Evolutionary conservation across 2,113 vertebrate species (phyloP).

Genomic region (Dromiciops gliroides): DNA sequence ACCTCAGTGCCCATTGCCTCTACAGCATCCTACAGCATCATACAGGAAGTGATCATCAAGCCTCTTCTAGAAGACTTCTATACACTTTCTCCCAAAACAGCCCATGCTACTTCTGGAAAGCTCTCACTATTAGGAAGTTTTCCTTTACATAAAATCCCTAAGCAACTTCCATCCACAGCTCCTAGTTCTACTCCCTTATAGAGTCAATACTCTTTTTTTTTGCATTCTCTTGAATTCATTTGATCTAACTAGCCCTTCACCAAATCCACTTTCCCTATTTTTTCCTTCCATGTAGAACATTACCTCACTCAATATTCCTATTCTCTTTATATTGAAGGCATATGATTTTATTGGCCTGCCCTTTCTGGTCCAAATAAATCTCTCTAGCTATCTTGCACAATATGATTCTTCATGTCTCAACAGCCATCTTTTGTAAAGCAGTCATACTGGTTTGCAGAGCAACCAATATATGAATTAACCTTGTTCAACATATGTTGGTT

Average conservation of each 20-base stretch:
- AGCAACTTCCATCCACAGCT: not conserved
- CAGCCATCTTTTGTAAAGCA: slow-evolving; percentile 12
- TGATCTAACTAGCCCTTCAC: slow-evolving; percentile 18
- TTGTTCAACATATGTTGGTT: not conserved
- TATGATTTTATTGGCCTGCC: slow-evolving; percentile 15
- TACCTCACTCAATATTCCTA: not conserved
- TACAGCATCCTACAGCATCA: not conserved
- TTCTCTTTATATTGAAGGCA: not conserved
- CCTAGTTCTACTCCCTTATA: not conserved
- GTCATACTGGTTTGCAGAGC: not conserved
- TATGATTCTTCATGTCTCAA: slow-evolving; percentile 42
- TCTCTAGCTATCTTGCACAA: slow-evolving; percentile 6
- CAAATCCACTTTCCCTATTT: slow-evolving; percentile 20
- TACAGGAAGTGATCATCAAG: not conserved
- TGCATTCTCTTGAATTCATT: not conserved
- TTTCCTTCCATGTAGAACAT: not conserved
- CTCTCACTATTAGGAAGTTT: not conserved
- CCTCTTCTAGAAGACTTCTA: not conserved
- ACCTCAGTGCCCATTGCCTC: not conserved
- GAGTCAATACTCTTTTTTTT: not conserved
- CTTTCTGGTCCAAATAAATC: slow-evolving; percentile 35
- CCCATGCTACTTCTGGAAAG: not conserved
- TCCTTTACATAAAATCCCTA: not conserved
- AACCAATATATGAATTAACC: not conserved
- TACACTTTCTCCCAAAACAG: not conserved